Conservation (phyloP, 30 jellyfish, hydroid and myxozoan species). For the Hydractinia symbiolongicarpus region DNA sequence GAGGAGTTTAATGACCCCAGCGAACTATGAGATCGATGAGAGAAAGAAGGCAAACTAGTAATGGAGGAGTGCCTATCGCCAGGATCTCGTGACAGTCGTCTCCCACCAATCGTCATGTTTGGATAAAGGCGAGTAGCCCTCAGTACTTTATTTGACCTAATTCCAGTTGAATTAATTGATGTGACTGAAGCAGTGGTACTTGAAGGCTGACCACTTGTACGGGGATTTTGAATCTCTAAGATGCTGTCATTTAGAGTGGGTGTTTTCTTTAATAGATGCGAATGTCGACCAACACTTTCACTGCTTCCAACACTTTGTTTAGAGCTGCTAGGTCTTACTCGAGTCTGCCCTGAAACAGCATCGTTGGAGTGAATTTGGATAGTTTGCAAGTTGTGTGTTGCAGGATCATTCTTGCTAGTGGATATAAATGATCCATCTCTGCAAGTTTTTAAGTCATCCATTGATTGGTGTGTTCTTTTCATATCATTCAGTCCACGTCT, state of each 20-base stretch:
- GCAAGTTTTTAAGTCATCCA: background rate
- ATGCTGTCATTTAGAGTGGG: conserved; percentile 38
- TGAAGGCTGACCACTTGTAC: conserved; percentile 32
- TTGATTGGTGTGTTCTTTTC: background rate
- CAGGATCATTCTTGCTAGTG: background rate
- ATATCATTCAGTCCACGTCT: conserved; percentile 5
- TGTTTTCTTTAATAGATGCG: background rate
- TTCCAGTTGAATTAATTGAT: conserved; percentile 23
- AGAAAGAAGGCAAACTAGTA: conserved; percentile 11
- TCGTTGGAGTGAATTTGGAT: conserved; percentile 6
- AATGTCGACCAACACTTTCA: conserved; percentile 54
- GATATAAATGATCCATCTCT: conserved; percentile 15
- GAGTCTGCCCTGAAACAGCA: background rate
- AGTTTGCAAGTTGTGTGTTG: background rate
- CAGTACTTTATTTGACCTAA: background rate
- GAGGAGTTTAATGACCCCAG: conserved; percentile 89
- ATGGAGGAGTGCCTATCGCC: background rate
- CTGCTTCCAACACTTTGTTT: conserved; percentile 41
- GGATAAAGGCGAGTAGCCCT: conserved; percentile 5
- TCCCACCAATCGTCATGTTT: background rate
- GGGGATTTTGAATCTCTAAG: conserved; percentile 46
- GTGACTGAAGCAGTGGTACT: conserved; percentile 27
- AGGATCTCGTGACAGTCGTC: conserved; percentile 23
- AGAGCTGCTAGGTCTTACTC: conserved; percentile 64
- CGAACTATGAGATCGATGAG: conserved; percentile 64